phyloP scores from a whole-genome alignment of 2,797 vertebrate genomes.

The Gallirallus australis region DNA sequence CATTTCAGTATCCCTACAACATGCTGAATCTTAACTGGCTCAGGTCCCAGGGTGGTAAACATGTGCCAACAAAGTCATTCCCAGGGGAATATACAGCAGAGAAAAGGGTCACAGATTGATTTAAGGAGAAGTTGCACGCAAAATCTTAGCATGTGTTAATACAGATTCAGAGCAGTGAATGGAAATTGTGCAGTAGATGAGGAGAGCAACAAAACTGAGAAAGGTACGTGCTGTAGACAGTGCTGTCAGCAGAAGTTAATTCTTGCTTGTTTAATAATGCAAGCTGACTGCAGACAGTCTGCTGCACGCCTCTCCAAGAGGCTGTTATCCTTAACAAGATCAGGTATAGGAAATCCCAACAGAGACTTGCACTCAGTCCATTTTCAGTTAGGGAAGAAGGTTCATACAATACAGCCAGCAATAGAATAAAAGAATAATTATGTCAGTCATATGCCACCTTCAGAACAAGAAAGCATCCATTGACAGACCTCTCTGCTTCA shows the following conservation, averaged over 20 bases:
- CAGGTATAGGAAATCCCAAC: slow-evolving; percentile 1
- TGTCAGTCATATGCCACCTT: neutral
- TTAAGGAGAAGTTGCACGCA: neutral
- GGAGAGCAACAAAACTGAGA: neutral
- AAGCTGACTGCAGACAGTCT: slow-evolving; percentile 21
- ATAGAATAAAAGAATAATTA: neutral
- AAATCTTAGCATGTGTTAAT: neutral
- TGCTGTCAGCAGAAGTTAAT: neutral
- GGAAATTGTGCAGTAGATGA: neutral
- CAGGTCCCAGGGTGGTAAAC: slow-evolving; percentile 1
- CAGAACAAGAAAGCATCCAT: neutral
- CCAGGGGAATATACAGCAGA: neutral
- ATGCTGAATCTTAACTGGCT: slow-evolving; percentile 27
- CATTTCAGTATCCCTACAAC: slow-evolving; percentile 26
- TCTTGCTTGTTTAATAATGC: slow-evolving; percentile 39
- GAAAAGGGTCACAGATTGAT: neutral
- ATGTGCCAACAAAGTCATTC: neutral
- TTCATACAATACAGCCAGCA: neutral
- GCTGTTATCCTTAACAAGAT: neutral
- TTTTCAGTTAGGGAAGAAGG: neutral
- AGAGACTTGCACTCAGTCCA: neutral
- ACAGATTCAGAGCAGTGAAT: neutral
- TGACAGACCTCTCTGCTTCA: neutral
- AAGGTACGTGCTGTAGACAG: neutral
- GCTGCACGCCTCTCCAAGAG: neutral